phyloP scores from a whole-genome alignment of 2,113 vertebrate species.

The Cottus gobio region DNA sequence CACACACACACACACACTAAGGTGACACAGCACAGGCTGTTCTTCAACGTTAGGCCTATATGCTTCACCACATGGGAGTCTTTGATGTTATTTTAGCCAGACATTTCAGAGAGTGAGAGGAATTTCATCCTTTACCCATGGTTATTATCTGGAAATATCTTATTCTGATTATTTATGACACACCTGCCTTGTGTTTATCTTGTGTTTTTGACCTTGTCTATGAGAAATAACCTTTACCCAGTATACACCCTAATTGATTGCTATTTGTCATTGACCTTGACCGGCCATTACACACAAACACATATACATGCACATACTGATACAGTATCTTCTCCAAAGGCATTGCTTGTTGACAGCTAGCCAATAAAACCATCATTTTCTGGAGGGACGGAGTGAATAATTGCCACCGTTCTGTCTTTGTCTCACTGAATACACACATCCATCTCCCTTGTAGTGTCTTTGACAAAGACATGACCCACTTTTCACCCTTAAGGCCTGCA shows the following conservation, averaged over 20 bases:
- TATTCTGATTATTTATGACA: constrained; percentile 33
- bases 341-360: constrained; percentile 67
- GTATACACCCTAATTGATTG: constrained; percentile 68
- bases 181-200: constrained; percentile 30
- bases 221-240: constrained; percentile 55
- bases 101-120: constrained; percentile 16
- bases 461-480: constrained; percentile 65
- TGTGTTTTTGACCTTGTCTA: constrained; percentile 48
- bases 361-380: constrained; percentile 76
- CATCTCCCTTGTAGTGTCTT: constrained; percentile 55
- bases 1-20: constrained; percentile 27
- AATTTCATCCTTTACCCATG: constrained; percentile 5
- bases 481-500: constrained; percentile 30
- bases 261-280: constrained; percentile 66
- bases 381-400: constrained; percentile 57
- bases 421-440: constrained; percentile 58
- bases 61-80: constrained; percentile 19
- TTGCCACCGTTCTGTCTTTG: constrained; percentile 57
- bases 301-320: constrained; percentile 42
- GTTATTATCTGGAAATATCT: constrained; percentile 18
- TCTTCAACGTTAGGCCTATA: constrained; percentile 59
- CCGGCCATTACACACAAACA: constrained; percentile 35
- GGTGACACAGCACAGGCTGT: constrained; percentile 48
- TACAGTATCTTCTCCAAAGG: constrained; percentile 70
- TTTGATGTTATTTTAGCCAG: constrained; percentile 43